phyloP scores from a whole-genome alignment of 2,113 vertebrate species.

The Percopsis transmontana region DNA sequence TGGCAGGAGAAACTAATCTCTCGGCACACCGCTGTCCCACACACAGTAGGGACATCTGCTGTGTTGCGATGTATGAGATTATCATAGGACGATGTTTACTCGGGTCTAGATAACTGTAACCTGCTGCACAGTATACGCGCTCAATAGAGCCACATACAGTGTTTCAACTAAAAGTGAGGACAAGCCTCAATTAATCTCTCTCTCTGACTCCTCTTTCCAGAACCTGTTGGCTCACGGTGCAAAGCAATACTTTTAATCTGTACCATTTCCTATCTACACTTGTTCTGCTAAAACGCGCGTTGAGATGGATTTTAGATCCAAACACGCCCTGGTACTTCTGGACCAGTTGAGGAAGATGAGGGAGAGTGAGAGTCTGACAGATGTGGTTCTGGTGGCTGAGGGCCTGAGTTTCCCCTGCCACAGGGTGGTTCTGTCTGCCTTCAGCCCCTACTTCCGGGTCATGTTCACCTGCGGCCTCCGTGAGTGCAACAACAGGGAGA shows the following conservation, averaged over 20 bases:
- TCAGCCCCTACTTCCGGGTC: constrained; percentile 93
- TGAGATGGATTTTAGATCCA: constrained; percentile 80
- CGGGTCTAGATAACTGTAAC: too few species aligned
- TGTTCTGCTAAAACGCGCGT: neutral
- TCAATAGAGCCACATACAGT: too few species aligned
- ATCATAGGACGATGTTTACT: neutral
- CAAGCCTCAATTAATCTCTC: neutral
- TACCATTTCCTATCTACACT: constrained; percentile 1
- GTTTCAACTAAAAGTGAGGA: neutral
- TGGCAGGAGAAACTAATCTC: neutral
- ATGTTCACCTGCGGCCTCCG: constrained; percentile 96
- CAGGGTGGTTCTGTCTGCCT: constrained; percentile 88
- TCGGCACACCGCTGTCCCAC: neutral
- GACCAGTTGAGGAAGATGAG: constrained; percentile 87
- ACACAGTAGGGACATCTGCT: neutral
- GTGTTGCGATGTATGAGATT: neutral
- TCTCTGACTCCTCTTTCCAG: constrained; percentile 38
- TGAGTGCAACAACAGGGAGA: constrained; percentile 85
- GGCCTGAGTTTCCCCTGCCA: constrained; percentile 91
- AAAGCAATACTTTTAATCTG: neutral
- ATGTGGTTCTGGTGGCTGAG: constrained; percentile 89
- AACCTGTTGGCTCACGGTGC: neutral
- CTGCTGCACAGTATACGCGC: too few species aligned
- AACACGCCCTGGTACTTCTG: constrained; percentile 84
- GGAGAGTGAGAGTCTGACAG: constrained; percentile 84